Evolutionary conservation across 2,797 vertebrate genomes (phyloP).

Genomic region (Peromyscus eremicus): DNA sequence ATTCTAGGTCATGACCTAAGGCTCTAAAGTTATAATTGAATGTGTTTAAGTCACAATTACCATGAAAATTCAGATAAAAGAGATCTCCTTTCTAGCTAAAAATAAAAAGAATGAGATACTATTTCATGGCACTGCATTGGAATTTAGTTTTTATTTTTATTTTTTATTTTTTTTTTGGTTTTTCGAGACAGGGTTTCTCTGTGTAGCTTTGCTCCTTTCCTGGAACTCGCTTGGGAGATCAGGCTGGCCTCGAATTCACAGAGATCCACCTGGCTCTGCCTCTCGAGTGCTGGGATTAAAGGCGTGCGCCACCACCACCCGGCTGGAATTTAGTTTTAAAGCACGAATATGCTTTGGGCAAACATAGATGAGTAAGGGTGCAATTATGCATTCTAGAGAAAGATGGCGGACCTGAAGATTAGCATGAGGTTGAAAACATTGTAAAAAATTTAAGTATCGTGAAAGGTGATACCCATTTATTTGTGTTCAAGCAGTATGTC

Average conservation of each 20-base stretch:
- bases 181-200: too few species aligned
- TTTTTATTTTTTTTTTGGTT: too few species aligned
- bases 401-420: background rate
- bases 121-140: background rate
- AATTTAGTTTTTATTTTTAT: background rate
- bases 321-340: slow-evolving; percentile 1
- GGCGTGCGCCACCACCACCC: too few species aligned
- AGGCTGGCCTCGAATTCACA: too few species aligned
- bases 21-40: background rate
- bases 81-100: background rate
- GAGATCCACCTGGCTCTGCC: too few species aligned
- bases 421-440: background rate
- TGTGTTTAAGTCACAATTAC: background rate
- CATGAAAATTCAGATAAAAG: slow-evolving; percentile 20
- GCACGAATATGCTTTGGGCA: background rate
- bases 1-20: background rate
- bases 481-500: background rate
- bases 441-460: background rate
- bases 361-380: background rate
- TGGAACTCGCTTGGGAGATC: too few species aligned
- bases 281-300: too few species aligned
- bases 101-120: background rate
- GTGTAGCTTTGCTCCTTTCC: too few species aligned
- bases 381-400: background rate
- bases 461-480: slow-evolving; percentile 5